Percentiles rank a stretch among this genome's conserved stretches.
These are phyloP conservation scores for Caranx ignobilis DNA, from an alignment of 2,113 vertebrate species.

Conservation along the genomic window DNA sequence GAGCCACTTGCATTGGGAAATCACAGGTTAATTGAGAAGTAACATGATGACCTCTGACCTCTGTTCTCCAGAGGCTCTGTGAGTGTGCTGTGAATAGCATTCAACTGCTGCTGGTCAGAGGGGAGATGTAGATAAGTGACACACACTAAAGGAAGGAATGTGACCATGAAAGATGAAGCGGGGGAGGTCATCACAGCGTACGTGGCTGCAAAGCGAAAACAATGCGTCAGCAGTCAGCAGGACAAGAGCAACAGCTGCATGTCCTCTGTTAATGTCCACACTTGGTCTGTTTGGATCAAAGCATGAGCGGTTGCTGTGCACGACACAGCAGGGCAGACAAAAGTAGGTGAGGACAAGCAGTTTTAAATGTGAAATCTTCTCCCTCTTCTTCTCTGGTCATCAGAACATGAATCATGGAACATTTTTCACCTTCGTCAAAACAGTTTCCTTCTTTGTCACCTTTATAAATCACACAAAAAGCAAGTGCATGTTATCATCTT, in stretches of 20 bases:
- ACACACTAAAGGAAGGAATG: constrained; percentile 12
- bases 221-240: constrained; percentile 30
- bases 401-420: too few species aligned
- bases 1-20: constrained; percentile 25
- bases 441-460: not conserved
- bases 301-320: not conserved
- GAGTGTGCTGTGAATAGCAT: not conserved
- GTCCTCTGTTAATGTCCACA: constrained; percentile 6
- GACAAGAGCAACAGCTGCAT: constrained; percentile 17
- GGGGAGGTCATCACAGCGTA: constrained; percentile 21
- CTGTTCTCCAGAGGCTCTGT: constrained; percentile 1
- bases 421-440: too few species aligned
- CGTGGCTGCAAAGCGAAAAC: constrained; percentile 18
- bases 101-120: constrained; percentile 7
- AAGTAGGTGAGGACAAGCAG: too few species aligned
- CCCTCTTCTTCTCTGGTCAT: too few species aligned
- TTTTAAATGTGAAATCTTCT: too few species aligned
- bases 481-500: not conserved
- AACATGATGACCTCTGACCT: constrained; percentile 21
- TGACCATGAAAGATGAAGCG: constrained; percentile 20
- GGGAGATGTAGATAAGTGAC: not conserved
- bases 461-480: not conserved
- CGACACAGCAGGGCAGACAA: not conserved
- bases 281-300: not conserved
- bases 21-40: constrained; percentile 47